Base-by-base conservation (phyloP, 2,113 vertebrate genomes). In the Larimichthys crocea region DNA sequence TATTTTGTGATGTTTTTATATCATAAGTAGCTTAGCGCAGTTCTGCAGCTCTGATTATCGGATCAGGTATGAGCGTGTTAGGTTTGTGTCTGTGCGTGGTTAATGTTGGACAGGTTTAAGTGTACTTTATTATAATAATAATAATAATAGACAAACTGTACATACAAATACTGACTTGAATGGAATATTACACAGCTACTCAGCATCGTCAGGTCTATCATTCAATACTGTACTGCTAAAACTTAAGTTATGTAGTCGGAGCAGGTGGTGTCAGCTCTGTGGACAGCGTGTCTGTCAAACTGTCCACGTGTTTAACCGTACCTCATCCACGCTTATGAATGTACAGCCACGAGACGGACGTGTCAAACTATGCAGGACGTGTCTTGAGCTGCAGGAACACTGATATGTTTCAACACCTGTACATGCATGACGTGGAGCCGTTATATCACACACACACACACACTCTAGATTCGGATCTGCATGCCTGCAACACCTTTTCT, bases 321-420 rank as follows among this genome's bases (percentile, higher is more conserved):
- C 83, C 87, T 92, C 88, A 86, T 85, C 80, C 82, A 44, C 74
- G 85, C 87, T 67, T 74, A 65, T 81, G 86, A 87, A 90, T 89
- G 89, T 88, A 88, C 87, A 84, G 88, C 79, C 31, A 20, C 73
- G 76, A 83, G 65, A 80, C 52, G 12, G 57, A 77, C 9, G 79
- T 71, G 74, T 80, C 35, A 1, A 22, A 49, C 35, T 63, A 48
- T 75, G 61, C 66, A 66, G 80, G 67, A 46, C 1, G 46, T 55
- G 35, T 60, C 15, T 35, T 64, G 53, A 79, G 26, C 50, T 31
- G 49, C 66, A 24, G 74, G 24, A 50, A 35, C n/a, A 26, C 82
- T 14, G 71, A 75, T 66, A 14, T 62, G 81, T 78, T 77, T 82
- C 82, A 78, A 78, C 77, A 80, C 68, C 72, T 87, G 79, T 85